Conservation (phyloP, 2,797 vertebrate genomes). For the Natrix natrix region DNA sequence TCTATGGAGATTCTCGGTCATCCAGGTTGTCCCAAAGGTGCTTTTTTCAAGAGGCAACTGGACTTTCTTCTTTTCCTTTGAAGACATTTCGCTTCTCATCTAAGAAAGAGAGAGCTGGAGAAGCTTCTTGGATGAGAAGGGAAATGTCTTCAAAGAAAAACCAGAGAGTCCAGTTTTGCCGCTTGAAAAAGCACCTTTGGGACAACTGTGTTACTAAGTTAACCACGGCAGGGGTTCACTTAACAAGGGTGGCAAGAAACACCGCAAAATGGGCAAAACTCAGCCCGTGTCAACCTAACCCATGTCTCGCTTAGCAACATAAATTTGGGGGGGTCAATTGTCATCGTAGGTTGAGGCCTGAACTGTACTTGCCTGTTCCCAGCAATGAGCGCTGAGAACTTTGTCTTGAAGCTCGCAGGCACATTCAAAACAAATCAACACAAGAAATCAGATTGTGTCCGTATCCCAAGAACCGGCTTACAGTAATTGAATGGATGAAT, state of each 20-base stretch:
- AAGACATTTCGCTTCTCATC: no score
- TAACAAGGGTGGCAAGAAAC: background rate
- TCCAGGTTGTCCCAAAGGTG: no score
- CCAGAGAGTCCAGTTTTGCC: no score
- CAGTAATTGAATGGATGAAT: background rate
- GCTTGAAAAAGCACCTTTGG: no score
- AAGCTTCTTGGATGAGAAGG: no score
- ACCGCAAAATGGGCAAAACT: background rate
- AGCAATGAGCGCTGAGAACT: background rate
- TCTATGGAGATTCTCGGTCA: no score
- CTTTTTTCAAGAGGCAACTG: no score
- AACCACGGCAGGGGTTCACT: background rate
- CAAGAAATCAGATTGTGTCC: background rate
- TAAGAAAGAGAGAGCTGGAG: no score
- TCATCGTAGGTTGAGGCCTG: fast-evolving
- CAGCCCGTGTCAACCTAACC: background rate
- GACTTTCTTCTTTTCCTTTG: no score
- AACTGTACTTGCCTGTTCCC: background rate
- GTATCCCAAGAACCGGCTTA: background rate
- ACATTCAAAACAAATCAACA: background rate
- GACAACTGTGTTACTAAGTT: background rate
- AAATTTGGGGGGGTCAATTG: background rate
- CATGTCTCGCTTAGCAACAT: background rate
- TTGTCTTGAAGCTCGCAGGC: background rate
- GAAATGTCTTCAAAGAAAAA: no score